phyloP scores from a whole-genome alignment of 2,113 vertebrate genomes.

The Forbesichthys papilliferus region DNA sequence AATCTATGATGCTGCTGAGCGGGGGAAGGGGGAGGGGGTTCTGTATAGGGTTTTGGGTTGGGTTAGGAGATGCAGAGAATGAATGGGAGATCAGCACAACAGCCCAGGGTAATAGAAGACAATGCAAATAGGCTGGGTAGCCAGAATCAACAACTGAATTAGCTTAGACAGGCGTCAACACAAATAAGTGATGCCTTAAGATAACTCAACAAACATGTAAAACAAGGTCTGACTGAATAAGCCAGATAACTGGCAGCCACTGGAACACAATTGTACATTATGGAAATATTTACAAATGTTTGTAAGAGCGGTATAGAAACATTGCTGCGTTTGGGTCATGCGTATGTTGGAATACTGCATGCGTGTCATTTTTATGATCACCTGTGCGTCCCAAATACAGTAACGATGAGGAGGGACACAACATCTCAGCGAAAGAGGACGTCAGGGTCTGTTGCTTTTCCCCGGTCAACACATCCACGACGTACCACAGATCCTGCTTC shows the following conservation, averaged over 20 bases:
- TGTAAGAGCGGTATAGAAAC: too few relatives aligned
- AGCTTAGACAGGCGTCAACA: neutral
- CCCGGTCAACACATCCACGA: constrained; percentile 93
- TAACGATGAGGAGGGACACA: constrained; percentile 92
- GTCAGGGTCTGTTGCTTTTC: constrained; percentile 98
- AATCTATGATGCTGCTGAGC: neutral
- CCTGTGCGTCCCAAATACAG: constrained; percentile 96
- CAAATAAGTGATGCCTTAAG: neutral
- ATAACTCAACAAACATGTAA: neutral
- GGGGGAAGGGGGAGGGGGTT: neutral
- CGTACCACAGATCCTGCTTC: constrained; percentile 97
- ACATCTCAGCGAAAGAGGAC: constrained; percentile 90
- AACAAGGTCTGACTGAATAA: neutral
- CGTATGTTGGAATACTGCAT: neutral
- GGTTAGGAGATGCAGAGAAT: too few relatives aligned
- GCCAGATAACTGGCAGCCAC: neutral
- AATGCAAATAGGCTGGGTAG: constrained; percentile 11
- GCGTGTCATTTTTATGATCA: constrained; percentile 42
- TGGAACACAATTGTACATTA: too few relatives aligned
- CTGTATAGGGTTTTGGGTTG: too few relatives aligned
- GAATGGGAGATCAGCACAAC: too few relatives aligned
- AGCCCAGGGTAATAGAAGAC: neutral
- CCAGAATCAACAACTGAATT: neutral
- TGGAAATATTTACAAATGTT: neutral
- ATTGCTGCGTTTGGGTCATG: neutral